Evolutionary conservation across 2,113 vertebrate genomes (phyloP).

Genomic region (Capra hircus): DNA sequence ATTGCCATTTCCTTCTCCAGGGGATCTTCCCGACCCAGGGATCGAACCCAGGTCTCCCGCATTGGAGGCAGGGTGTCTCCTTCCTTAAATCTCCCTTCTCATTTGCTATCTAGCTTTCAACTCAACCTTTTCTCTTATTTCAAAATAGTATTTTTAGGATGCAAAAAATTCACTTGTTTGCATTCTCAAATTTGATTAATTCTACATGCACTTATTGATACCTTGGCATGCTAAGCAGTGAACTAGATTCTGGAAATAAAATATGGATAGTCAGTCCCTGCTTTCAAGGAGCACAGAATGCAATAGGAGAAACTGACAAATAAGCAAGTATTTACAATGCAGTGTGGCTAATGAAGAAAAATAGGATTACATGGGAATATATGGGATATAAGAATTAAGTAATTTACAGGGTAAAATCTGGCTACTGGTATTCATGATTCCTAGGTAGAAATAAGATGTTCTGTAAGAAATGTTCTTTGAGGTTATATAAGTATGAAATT

Average conservation of each 20-base stretch:
- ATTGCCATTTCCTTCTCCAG: too few species aligned
- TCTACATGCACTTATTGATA: background rate
- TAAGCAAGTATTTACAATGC: background rate
- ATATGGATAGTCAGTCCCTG: background rate
- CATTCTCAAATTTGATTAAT: background rate
- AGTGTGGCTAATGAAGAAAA: background rate
- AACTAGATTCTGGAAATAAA: background rate
- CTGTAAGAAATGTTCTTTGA: background rate
- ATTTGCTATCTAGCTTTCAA: background rate
- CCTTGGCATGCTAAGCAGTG: background rate
- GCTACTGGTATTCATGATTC: background rate
- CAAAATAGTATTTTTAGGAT: background rate
- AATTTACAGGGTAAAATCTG: background rate
- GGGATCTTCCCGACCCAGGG: too few species aligned
- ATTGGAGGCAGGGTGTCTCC: background rate
- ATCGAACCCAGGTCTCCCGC: too few species aligned
- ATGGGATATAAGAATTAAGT: background rate
- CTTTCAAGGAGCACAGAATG: background rate
- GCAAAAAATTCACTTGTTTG: background rate
- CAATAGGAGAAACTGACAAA: background rate
- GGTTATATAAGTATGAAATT: background rate
- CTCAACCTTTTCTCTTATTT: background rate
- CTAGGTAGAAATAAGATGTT: background rate
- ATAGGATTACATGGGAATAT: background rate
- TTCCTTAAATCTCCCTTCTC: background rate